These are phyloP conservation scores for Xylocopa sonorina DNA, from an alignment of 1,140 invertebrate genomes.

Conservation along the genomic window DNA sequence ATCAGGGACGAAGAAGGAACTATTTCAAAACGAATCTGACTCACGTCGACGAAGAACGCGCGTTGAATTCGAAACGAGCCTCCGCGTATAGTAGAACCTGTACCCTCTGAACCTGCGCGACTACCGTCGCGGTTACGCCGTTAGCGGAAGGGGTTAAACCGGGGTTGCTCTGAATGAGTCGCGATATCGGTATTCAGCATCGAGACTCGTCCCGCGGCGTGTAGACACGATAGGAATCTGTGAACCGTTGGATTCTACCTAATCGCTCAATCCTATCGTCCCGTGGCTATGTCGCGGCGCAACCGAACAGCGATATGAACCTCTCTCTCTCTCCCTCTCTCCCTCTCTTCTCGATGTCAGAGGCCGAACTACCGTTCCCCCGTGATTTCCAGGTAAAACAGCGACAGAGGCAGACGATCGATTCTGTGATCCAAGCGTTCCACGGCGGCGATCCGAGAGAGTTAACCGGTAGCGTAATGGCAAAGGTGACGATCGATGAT, in stretches of 20 bases:
- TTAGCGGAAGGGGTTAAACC: conserved; percentile 12
- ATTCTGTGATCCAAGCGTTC: neutral
- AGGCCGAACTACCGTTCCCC: conserved; percentile 58
- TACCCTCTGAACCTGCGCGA: neutral
- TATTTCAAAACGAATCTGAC: conserved; percentile 35
- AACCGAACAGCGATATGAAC: conserved; percentile 45
- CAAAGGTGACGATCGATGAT: neutral
- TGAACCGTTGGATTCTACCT: conserved; percentile 62
- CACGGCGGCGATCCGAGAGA: neutral
- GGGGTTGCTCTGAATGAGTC: conserved; percentile 29
- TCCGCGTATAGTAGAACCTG: neutral
- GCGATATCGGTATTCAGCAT: conserved; percentile 40
- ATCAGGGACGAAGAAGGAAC: neutral
- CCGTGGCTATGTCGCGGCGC: conserved; percentile 30
- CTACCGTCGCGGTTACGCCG: too few species aligned
- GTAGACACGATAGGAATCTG: conserved; percentile 58
- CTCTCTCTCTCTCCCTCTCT: too few species aligned
- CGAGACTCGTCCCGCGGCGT: conserved; percentile 29
- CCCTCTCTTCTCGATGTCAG: conserved; percentile 37
- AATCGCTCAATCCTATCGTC: conserved; percentile 59
- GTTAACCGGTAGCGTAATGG: neutral
- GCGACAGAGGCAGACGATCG: neutral
- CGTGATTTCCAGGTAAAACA: conserved; percentile 5
- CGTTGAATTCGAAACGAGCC: conserved; percentile 5
- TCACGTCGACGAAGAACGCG: neutral